Evolutionary conservation across 2,888 invertebrate genomes (phyloP), one percentile per base, ranked within the genome.

Genomic region (Leptinotarsa juncta): DNA sequence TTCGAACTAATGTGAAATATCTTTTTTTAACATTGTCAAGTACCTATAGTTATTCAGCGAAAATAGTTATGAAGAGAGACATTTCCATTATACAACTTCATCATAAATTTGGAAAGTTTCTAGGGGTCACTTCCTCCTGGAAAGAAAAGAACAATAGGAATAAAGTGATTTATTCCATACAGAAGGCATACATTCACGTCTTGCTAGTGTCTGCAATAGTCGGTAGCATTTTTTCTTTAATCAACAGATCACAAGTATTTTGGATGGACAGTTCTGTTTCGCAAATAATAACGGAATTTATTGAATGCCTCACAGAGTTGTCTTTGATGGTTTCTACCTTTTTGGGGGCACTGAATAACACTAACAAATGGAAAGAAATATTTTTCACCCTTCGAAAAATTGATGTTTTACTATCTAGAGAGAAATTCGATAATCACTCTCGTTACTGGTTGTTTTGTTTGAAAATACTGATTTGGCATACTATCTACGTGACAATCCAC

Each of bases 251-350:
- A n/a, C 4, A 67, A 67, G 76, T 66, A 49, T 71, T 50, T 69
- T 66, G 76, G 75, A 60, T 15, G 16, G 12, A 18, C 4, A 62
- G 20, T 66, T 60, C 68, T 16, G 4, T 72, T 26, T 75, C 69
- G 1, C 72, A 74, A 70, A 65, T 72, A 15, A 74, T 71, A 53
- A 60, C 75, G n/a, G 77, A 78, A 71, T 53, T 57, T 18, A 53
- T 67, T 12, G 75, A 75, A 65, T 68, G 71, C 15, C 12, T 74
- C 10, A 68, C 74, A 2, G 77, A 78, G 42, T 7, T 77, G 3
- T 51, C 69, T 7, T 74, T 77, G n/a, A 73, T 78, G 75, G 14
- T 78, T 42, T 55, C 69, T 42, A 71, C 53, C 14, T 77, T 78
- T 26, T 20, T 66, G 14, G 71, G 73, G 14, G 70, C 71, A n/a